phyloP scores from a whole-genome alignment of 2,797 vertebrate species.

The Serranus cabrilla region DNA sequence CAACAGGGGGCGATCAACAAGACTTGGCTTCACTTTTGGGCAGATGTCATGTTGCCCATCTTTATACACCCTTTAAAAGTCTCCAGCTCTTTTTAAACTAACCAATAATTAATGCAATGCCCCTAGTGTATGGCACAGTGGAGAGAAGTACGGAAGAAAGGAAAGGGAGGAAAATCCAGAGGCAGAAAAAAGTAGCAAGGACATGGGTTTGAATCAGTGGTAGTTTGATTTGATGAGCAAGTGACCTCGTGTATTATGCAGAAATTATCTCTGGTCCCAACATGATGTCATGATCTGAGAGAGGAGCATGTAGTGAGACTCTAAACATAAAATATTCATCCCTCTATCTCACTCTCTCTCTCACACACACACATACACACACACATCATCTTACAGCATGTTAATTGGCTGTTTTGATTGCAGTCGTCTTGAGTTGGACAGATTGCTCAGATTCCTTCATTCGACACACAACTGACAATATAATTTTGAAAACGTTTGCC shows the following conservation, averaged over 20 bases:
- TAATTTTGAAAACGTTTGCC: not conserved
- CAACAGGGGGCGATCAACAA: no score
- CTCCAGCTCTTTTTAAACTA: constrained; percentile 17
- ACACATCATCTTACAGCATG: constrained; percentile 41
- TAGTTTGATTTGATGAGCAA: constrained; percentile 54
- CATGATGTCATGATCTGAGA: constrained; percentile 78
- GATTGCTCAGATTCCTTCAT: constrained; percentile 13
- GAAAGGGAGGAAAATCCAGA: not conserved
- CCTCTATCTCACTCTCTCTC: constrained; percentile 18
- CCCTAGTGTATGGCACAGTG: not conserved
- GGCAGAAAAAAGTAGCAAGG: constrained; percentile 8
- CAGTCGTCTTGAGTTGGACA: constrained; percentile 17
- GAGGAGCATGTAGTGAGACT: constrained; percentile 57
- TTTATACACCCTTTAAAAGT: not conserved
- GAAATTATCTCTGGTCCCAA: constrained; percentile 66
- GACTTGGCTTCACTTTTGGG: not conserved
- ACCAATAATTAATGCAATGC: constrained; percentile 22
- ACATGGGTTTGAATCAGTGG: constrained; percentile 40
- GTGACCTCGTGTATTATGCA: constrained; percentile 77
- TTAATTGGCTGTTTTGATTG: constrained; percentile 58
- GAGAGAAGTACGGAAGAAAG: not conserved
- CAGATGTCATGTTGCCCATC: no score
- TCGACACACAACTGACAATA: constrained; percentile 1
- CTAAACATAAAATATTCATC: constrained; percentile 78
- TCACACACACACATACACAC: constrained; percentile 34